These are phyloP conservation scores for Sebastiscus tertius DNA, from an alignment of 2,797 vertebrate genomes.

Conservation along the genomic window DNA sequence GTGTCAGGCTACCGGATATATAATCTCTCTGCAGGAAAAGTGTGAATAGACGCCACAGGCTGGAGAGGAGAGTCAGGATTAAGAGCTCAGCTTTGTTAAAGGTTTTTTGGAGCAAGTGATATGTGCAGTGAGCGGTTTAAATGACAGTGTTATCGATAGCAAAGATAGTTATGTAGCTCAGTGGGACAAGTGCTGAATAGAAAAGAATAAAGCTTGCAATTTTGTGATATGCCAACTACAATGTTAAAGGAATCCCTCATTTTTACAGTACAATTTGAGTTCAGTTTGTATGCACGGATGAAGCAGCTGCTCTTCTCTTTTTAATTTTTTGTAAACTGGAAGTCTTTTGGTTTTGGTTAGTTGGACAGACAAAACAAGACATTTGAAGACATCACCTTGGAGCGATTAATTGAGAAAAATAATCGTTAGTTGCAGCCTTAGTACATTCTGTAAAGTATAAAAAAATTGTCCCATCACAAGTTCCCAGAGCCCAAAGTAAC, in stretches of 20 bases:
- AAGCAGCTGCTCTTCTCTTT: background rate
- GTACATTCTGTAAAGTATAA: too few relatives aligned
- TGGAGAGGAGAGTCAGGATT: slow-evolving; percentile 31
- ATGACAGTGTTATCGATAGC: background rate
- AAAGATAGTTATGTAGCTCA: background rate
- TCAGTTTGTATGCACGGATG: background rate
- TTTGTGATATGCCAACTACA: background rate
- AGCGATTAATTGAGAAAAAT: background rate
- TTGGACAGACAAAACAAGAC: too few relatives aligned
- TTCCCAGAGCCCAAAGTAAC: background rate
- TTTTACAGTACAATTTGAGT: background rate
- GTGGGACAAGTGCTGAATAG: background rate
- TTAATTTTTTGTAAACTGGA: background rate
- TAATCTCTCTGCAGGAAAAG: slow-evolving; percentile 57
- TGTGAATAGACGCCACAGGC: slow-evolving; percentile 32
- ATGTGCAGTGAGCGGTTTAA: background rate
- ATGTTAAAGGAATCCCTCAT: background rate
- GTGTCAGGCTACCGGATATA: slow-evolving; percentile 50
- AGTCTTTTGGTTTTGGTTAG: too few relatives aligned
- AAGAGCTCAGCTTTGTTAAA: slow-evolving; percentile 9
- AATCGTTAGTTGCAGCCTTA: background rate
- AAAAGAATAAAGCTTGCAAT: background rate
- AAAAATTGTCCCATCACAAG: too few relatives aligned
- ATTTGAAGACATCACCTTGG: background rate
- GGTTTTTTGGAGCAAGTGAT: background rate